Base-by-base conservation (phyloP, 1,140 invertebrate genomes). In the Rhopalosiphum maidis region DNA sequence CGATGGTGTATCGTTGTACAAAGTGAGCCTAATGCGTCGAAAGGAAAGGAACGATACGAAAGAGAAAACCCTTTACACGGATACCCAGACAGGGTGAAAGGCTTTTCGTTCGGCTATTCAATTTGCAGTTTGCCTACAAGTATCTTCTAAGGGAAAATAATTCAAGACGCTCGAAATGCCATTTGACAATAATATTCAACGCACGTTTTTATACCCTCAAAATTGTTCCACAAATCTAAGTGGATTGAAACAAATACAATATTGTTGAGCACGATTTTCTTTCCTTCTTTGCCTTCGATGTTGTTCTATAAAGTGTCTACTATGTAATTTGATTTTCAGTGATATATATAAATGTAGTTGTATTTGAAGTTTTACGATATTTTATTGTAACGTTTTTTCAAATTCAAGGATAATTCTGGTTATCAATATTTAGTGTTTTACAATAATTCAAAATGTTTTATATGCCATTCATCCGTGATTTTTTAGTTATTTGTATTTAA, bases 51-150 rank as follows among this genome's bases (percentile, higher is more conserved):
- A 93, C 51, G 91, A 54, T 41, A 85, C n/a, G 91, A 85, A 83
- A 92, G 68, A 82, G 91, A 82, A 85, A 93, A 93, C 91, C 77
- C 91, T 93, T 93, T 93, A 93, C 91, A 93, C 91, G 82, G 91
- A 93, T 93, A 93, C 48, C n/a, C 48, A 37, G 82, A 55, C 91
- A 86, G 91, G 91, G 91, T 86, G 91, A 93, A 93, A 51, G 82
- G 82, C 91, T 93, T 93, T 93, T 93, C 68, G 35, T 92, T 92
- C 43, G 25, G 43, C 90, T 83, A 92, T 83, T 92, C 68, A 83
- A 83, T 92, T 92, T 51, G 68, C 60, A 35, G 90, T 51, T 92
- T 90, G 60, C 54, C 54, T 68, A 90, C 89, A 43, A 25, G 89
- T 90, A 90, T 90, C 89, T 68, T 90, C 89, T 43, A 43, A 43